Percentiles rank a stretch among this genome's conserved stretches.
phyloP scores from a whole-genome alignment of 2,888 invertebrate genomes.

The Halictus ligatus region DNA sequence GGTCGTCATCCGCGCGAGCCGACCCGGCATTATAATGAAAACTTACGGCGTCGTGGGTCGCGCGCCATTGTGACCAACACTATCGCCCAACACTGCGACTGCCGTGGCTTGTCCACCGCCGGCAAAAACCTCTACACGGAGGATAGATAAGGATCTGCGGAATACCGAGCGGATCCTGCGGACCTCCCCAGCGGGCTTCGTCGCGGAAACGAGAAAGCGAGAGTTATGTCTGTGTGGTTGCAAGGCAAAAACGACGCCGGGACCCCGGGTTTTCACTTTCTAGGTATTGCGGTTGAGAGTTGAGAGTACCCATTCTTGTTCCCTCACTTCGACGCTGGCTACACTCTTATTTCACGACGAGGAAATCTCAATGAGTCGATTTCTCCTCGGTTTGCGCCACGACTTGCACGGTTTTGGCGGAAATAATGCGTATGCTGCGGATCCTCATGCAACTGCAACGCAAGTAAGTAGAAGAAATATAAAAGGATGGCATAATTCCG shows the following conservation, averaged over 20 bases:
- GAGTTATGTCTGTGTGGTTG: slow-evolving; percentile 30
- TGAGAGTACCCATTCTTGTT: not conserved
- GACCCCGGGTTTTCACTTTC: slow-evolving; percentile 3
- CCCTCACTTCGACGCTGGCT: not conserved
- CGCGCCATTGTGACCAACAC: slow-evolving; percentile 49
- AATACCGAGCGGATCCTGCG: slow-evolving; percentile 35
- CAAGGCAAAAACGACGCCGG: not conserved
- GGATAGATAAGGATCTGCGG: slow-evolving; percentile 50
- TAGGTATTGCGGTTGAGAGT: slow-evolving; percentile 10
- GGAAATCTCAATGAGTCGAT: slow-evolving; percentile 1
- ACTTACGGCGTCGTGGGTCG: slow-evolving; percentile 45
- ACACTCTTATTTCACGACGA: not conserved
- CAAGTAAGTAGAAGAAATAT: too few relatives aligned
- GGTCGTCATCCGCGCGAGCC: slow-evolving; percentile 34
- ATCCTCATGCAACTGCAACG: too few relatives aligned
- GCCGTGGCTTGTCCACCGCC: slow-evolving; percentile 24
- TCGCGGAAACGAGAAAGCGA: slow-evolving; percentile 20
- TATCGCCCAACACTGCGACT: not conserved
- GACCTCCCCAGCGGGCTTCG: slow-evolving; percentile 10
- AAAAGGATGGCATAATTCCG: too few relatives aligned
- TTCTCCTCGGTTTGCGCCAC: not conserved
- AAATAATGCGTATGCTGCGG: too few relatives aligned
- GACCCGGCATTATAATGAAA: slow-evolving; percentile 54
- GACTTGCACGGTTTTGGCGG: too few relatives aligned
- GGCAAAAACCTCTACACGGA: slow-evolving; percentile 35